These are phyloP conservation scores for Diachasmimorpha longicaudata DNA, from an alignment of 1,140 invertebrate genomes.

Conservation along the genomic window DNA sequence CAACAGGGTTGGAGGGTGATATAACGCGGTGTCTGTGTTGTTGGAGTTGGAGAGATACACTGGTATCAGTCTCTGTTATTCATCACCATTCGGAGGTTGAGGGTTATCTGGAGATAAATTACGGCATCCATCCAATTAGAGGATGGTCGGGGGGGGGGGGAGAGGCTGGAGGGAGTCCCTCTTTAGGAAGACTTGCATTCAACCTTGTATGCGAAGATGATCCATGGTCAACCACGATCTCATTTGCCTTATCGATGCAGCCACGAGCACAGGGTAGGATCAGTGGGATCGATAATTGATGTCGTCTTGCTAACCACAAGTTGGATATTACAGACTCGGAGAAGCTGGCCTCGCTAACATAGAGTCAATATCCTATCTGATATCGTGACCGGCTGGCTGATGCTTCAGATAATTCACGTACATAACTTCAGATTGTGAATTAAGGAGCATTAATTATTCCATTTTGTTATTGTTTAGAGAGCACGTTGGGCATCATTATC, in stretches of 20 bases:
- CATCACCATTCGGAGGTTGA: conserved; percentile 7
- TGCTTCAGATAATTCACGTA: background rate
- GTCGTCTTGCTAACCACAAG: background rate
- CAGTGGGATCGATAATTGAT: conserved; percentile 17
- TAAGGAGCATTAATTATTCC: background rate
- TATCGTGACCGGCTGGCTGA: background rate
- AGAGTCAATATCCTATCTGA: conserved; percentile 9
- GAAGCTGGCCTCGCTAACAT: background rate
- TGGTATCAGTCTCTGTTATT: conserved; percentile 13
- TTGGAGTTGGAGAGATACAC: background rate
- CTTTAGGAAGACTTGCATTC: background rate
- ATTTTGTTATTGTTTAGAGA: background rate
- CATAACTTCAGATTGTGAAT: background rate
- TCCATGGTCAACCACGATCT: conserved; percentile 1
- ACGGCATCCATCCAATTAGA: conserved; percentile 17
- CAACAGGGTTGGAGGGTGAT: background rate
- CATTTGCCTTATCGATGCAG: conserved; percentile 13
- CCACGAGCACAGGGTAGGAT: background rate
- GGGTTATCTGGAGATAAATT: conserved; percentile 16
- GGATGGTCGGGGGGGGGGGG: background rate
- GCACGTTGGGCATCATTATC: background rate
- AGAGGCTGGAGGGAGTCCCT: background rate
- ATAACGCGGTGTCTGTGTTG: background rate
- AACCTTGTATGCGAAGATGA: background rate
- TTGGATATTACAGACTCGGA: background rate